Base-by-base conservation (phyloP, 2,113 vertebrate genomes). In the Tamias sibiricus region DNA sequence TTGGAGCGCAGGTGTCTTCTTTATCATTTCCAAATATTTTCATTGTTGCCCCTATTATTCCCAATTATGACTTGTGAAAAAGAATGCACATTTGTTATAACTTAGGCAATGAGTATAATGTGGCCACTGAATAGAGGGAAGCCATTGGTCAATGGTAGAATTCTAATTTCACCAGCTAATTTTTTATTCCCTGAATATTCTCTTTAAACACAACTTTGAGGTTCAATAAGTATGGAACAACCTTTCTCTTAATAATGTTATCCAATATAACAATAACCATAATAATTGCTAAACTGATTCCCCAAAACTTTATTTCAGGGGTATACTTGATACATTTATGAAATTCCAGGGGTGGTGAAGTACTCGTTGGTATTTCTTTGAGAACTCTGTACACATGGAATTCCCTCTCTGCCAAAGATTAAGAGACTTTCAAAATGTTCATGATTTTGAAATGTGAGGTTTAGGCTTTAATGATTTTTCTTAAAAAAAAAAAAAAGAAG, bases 401-500 rank as follows among this genome's bases (percentile, higher is more conserved):
- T 88, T 72, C 17, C 16, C 35, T 14, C 8, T 71, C 24, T 91
- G n/a, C 20, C 49, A 69, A 87, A 83, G 40, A 52, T 69, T 49
- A 74, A 54, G 59, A 90, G 68, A 69, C 35, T 69, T 74, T 40
- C 35, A 22, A 81, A 87, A 93, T 2, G 26, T 62, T 85, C 8
- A 64, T 89, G 8, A 59, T 81, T 94, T 89, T 90, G 66, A 95
- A 92, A 87, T 49, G 6, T 47, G 76, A 85, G 59, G 14, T 37
- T 75, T 87, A 71, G 47, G 37, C 19, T 85, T 96, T 81, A 85
- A 91, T 84, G 28, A 77, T 40, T 81, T 97, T 91, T 72, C 9
- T 64, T n/a, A 30, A 82, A 52, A 30, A 20, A 92, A 92, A 52
- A 88, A 84, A 30, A 82, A 52, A 30, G 16, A 92, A 92, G 47